These are phyloP conservation scores for Brachirus orientalis DNA, from an alignment of 2,113 vertebrate genomes.

Conservation along the genomic window DNA sequence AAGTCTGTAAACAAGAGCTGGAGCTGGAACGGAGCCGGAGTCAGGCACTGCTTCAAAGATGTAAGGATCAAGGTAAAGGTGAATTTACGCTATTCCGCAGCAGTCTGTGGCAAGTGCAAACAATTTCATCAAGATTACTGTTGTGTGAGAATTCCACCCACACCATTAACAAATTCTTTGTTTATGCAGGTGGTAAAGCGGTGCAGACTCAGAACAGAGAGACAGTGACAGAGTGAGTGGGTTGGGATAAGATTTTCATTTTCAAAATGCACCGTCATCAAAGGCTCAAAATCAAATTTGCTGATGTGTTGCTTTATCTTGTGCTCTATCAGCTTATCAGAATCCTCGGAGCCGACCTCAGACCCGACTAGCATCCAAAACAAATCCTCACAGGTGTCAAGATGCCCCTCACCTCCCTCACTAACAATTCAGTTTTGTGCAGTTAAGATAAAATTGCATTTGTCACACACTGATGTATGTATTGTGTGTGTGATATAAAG, in stretches of 20 bases:
- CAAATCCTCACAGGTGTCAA: slow-evolving; percentile 55
- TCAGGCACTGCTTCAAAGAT: slow-evolving; percentile 43
- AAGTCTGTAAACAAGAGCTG: slow-evolving; percentile 71
- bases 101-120: neutral
- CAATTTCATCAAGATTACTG: neutral
- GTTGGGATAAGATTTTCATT: slow-evolving; percentile 40
- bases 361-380: slow-evolving; percentile 25
- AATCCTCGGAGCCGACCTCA: slow-evolving; percentile 39
- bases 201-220: slow-evolving; percentile 43
- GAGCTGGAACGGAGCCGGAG: slow-evolving; percentile 68
- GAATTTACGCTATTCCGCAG: neutral
- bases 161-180: neutral
- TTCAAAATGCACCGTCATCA: slow-evolving; percentile 22
- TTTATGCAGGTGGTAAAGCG: slow-evolving; percentile 33
- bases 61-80: slow-evolving; percentile 36
- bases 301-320: slow-evolving; percentile 13
- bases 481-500: no score
- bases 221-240: slow-evolving; percentile 64
- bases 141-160: neutral
- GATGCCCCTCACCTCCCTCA: neutral
- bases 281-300: slow-evolving; percentile 33
- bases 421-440: neutral
- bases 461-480: no score
- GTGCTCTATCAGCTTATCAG: slow-evolving; percentile 40
- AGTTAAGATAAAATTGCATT: no score